These are phyloP conservation scores for Erpornis zantholeuca DNA, from an alignment of 2,113 vertebrate species.

Conservation along the genomic window DNA sequence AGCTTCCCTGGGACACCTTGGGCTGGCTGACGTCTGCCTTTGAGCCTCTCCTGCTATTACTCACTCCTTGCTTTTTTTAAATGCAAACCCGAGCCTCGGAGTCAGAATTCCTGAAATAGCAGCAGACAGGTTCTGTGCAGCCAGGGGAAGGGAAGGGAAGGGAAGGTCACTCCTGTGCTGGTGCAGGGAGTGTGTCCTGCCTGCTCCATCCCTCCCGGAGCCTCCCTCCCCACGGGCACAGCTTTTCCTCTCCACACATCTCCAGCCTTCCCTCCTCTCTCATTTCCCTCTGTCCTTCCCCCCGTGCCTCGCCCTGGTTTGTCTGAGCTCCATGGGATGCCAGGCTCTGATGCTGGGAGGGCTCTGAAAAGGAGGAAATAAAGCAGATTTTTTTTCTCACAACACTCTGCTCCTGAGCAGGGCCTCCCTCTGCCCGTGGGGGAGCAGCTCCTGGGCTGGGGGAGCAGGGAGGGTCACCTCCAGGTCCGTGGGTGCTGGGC, in stretches of 20 bases:
- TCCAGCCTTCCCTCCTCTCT: background rate
- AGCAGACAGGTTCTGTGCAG: background rate
- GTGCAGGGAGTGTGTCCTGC: background rate
- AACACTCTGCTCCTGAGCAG: background rate
- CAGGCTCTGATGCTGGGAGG: background rate
- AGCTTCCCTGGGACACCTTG: background rate
- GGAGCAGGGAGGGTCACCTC: background rate
- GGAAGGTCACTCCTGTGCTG: background rate
- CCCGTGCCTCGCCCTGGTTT: rapidly evolving
- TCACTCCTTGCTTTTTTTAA: background rate
- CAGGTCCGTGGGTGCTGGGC: background rate
- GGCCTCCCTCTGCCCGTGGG: background rate
- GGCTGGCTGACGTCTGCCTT: rapidly evolving
- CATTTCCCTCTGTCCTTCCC: background rate
- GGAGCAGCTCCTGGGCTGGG: background rate
- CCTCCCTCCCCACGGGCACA: background rate
- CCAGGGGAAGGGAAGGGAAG: background rate
- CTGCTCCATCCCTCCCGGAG: rapidly evolving
- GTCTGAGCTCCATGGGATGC: background rate
- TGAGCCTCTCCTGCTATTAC: background rate
- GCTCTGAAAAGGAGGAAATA: background rate
- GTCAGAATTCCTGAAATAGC: background rate
- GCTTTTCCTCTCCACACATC: background rate
- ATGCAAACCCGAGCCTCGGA: background rate
- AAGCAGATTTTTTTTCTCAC: rapidly evolving